Evolutionary conservation across 2,888 invertebrate species (phyloP).

Genomic region (Lottia gigantea): DNA sequence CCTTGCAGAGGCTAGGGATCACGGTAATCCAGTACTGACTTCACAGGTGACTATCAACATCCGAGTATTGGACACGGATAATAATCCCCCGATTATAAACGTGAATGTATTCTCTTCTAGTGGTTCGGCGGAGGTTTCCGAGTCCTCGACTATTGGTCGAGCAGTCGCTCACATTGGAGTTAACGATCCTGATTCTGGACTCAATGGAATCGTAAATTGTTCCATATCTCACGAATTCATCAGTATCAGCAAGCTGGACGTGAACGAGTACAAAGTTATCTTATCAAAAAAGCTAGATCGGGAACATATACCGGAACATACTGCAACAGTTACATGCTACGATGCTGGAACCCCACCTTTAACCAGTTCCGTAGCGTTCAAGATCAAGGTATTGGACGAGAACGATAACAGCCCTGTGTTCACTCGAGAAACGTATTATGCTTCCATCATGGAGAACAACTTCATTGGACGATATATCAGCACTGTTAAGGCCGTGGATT

Average conservation of each 20-base stretch:
- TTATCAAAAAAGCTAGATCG: conserved; percentile 69
- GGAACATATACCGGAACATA: conserved; percentile 47
- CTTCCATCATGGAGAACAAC: conserved; percentile 46
- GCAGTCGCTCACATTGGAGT: conserved; percentile 83
- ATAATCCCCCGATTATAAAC: conserved; percentile 52
- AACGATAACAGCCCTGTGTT: conserved; percentile 94
- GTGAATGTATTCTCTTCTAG: conserved; percentile 41
- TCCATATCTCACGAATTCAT: conserved; percentile 37
- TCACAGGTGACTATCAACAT: conserved; percentile 45
- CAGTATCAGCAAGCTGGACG: conserved; percentile 46
- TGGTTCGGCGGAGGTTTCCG: conserved; percentile 73
- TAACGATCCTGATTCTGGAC: conserved; percentile 84
- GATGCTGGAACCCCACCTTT: conserved; percentile 71
- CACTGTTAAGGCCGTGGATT: conserved; percentile 86
- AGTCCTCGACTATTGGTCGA: conserved; percentile 82
- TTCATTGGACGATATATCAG: conserved; percentile 73
- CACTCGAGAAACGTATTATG: conserved; percentile 60
- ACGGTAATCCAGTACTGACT: conserved; percentile 40
- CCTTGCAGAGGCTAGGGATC: conserved; percentile 43
- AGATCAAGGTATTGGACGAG: conserved; percentile 78
- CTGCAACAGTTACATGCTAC: conserved; percentile 70
- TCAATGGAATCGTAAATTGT: conserved; percentile 81
- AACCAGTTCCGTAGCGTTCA: conserved; percentile 43
- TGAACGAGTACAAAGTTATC: conserved; percentile 58
- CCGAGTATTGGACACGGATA: conserved; percentile 51